A percentile compares a stretch with the other conserved stretches of the same genome.
These are phyloP conservation scores for Rhyacophila evoluta DNA, from an alignment of 2,888 invertebrate genomes.

Conservation along the genomic window DNA sequence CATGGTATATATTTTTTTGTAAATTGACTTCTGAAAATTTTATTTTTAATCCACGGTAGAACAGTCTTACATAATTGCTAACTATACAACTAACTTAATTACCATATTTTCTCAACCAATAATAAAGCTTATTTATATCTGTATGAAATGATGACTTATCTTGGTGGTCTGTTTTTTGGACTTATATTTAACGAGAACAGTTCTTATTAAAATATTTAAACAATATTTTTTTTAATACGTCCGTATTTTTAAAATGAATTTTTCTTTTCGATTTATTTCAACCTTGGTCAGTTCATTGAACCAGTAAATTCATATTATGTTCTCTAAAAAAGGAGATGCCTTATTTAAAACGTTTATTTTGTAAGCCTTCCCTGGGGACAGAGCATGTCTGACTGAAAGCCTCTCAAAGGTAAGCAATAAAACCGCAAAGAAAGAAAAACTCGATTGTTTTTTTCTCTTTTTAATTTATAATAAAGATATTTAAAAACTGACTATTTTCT, in stretches of 20 bases:
- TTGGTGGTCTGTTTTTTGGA: too few species aligned
- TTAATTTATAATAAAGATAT: not conserved
- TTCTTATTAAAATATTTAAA: too few species aligned
- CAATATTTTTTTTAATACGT: too few species aligned
- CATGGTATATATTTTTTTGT: too few species aligned
- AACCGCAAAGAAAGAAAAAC: conserved; percentile 1
- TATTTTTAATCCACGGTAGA: too few species aligned
- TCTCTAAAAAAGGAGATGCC: not conserved
- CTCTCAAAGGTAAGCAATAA: not conserved
- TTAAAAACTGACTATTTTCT: not conserved
- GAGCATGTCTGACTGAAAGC: not conserved
- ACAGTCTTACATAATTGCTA: too few species aligned
- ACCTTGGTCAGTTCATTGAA: not conserved
- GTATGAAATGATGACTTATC: too few species aligned
- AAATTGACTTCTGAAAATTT: too few species aligned
- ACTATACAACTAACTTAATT: too few species aligned
- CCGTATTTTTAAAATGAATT: not conserved
- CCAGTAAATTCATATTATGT: not conserved
- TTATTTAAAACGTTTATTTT: not conserved
- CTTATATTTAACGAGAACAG: too few species aligned
- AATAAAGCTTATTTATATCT: too few species aligned
- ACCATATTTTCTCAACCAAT: too few species aligned
- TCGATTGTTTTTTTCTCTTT: not conserved
- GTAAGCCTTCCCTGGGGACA: not conserved
- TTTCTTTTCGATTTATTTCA: not conserved